Evolutionary conservation across 1,140 invertebrate genomes (phyloP).

Genomic region (Drosophila equinoxialis): DNA sequence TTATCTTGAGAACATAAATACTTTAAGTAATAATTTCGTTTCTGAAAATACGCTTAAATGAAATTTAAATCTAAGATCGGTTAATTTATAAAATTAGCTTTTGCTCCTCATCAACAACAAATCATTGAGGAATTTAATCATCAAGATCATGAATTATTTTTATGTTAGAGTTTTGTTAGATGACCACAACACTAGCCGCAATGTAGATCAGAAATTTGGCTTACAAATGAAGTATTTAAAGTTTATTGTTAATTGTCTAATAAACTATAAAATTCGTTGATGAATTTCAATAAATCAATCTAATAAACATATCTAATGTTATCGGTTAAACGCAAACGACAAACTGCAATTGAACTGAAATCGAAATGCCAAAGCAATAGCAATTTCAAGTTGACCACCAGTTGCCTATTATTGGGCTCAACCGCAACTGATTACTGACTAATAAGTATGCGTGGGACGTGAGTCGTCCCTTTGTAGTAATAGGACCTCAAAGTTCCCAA

Average conservation of each 20-base stretch:
- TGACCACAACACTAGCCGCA: background rate
- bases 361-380: background rate
- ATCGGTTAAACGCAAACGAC: background rate
- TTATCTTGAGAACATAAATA: no score
- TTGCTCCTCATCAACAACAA: no score
- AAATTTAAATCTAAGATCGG: no score
- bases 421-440: constrained; percentile 77
- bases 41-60: no score
- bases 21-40: no score
- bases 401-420: constrained; percentile 65
- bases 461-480: constrained; percentile 64
- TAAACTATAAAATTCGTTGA: background rate
- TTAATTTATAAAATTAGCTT: no score
- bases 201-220: background rate
- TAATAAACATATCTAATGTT: no score
- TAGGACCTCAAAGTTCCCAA: constrained; percentile 67
- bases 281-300: background rate
- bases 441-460: constrained; percentile 78
- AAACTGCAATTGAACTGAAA: constrained; percentile 5
- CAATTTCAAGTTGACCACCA: constrained; percentile 50
- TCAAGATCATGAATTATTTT: background rate
- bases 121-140: no score
- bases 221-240: background rate
- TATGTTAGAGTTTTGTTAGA: background rate
- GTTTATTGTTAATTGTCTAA: constrained; percentile 3